Base-by-base conservation (phyloP, 2,888 invertebrate species). In the Liposcelis brunnea region DNA sequence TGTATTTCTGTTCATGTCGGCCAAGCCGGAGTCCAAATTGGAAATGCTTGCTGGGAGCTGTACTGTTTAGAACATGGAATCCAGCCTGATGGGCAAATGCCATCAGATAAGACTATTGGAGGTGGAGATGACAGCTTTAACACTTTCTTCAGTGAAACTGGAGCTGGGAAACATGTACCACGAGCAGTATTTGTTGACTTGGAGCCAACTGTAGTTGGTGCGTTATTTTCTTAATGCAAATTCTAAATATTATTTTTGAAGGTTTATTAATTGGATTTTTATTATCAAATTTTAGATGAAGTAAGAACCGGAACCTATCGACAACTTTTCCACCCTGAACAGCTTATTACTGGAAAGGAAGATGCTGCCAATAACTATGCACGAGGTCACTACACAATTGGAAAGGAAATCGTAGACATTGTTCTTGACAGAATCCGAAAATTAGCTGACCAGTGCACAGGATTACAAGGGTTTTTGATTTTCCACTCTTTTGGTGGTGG, bases 301-400 rank as follows among this genome's bases (percentile, higher is more conserved):
- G 86, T 90, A 52, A 79, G 89, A 57, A 87, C 86, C 46, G 90
- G 90, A 57, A 86, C 87, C 55, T 94, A 94, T 72, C 75, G 90
- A 52, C 89, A 90, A 67, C 75, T 94, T 60, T 94, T 93, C 77
- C 94, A 94, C 66, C 94, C 93, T 50, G 93, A 94, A 69, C 93
- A 94, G 69, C 72, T 93, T 64, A 90, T 93, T 66, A 90, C 89
- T 55, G 91, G 91, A 55, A 94, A 94, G 66, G 93, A 93, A 68
- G 93, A 93, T 61, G 93, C 94, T 42, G 94, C 94, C 55, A 94
- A 95, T 70, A 94, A 94, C 71, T 94, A 94, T 55, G 94, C 94
- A 49, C 80, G 94, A 57, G 94, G 94, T 49, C 94, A 94, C 68
- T 95, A 94, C 74, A 94, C 93, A 54, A 86, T 94, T 59, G 94